Evolutionary conservation across 2,113 vertebrate species (phyloP), one percentile per base, ranked within the genome.

Genomic region (Chlorocebus sabaeus): DNA sequence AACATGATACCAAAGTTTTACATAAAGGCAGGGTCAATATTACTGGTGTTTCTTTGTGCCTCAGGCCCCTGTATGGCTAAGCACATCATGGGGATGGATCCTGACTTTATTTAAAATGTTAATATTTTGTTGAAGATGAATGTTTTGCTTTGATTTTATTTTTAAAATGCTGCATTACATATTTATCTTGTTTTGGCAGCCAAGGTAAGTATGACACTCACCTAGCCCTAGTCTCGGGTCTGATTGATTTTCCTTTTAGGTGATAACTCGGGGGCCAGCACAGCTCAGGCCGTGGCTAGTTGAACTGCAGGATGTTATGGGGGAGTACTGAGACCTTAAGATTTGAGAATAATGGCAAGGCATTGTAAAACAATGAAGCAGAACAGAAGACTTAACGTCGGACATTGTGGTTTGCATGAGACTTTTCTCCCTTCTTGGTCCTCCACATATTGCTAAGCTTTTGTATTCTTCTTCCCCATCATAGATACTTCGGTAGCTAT

Each of bases 361-460:
- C 32, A 7, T 9, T 9, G 22, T 57, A 32, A 76, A 48, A 48
- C 27, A 35, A 1, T n/a, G 67, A 67, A n/a, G 73, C 84, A 40
- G 67, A 86, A 38, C 2, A n/a, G 68, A 59, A 72, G 78, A 40
- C n/a, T 14, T 43, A 67, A 27, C 20, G 14, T 5, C 1, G 35
- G 55, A 13, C 14, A 4, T 59, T 32, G 22, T 57, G 25, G 32
- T 91, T 23, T 25, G 23, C 6, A 43, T 3, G 10, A 35, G 55
- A 38, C 10, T 32, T 27, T n/a, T 76, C 9, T 2, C 4, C 13
- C 8, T 40, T 52, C n/a, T 0, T 0, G 0, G 0, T 8, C n/a
- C 45, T 57, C 13, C n/a, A 9, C 11, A 14, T 0, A 43, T 0
- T 43, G 50, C 35, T 27, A 57, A 35, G 8, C 2, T 40, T 55